phyloP scores from a whole-genome alignment of 2,113 vertebrate species.

The Entomyzon cyanotis region DNA sequence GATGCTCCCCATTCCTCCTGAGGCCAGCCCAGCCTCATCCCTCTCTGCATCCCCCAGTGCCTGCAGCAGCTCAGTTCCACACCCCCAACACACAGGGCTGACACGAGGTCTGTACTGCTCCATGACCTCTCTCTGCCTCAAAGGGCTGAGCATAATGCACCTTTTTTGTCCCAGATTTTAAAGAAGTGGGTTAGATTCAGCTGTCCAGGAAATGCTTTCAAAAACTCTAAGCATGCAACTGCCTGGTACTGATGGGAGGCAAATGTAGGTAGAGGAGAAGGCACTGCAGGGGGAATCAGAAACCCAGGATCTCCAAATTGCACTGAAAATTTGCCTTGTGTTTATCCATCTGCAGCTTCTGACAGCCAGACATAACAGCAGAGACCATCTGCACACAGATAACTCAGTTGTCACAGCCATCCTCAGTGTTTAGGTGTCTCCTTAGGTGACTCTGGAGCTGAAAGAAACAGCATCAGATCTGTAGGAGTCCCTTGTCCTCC shows the following conservation, averaged over 20 bases:
- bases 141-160: not conserved
- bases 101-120: not conserved
- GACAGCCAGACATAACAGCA: not conserved
- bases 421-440: not conserved
- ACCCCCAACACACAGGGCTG: not conserved
- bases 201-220: not conserved
- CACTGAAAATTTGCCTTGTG: not conserved
- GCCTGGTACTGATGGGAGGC: not conserved
- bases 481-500: not conserved
- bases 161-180: not conserved
- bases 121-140: not conserved
- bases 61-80: not conserved
- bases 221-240: not conserved
- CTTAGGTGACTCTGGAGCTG: not conserved
- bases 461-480: not conserved
- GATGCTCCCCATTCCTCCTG: not conserved
- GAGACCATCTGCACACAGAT: not conserved
- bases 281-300: not conserved
- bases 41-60: not conserved
- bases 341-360: not conserved
- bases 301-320: no score
- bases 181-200: not conserved
- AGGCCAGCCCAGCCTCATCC: not conserved
- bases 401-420: not conserved
- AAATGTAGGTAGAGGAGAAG: not conserved